These are phyloP conservation scores for Pachypanchax playfairii DNA, from an alignment of 2,113 vertebrate genomes.

Conservation along the genomic window DNA sequence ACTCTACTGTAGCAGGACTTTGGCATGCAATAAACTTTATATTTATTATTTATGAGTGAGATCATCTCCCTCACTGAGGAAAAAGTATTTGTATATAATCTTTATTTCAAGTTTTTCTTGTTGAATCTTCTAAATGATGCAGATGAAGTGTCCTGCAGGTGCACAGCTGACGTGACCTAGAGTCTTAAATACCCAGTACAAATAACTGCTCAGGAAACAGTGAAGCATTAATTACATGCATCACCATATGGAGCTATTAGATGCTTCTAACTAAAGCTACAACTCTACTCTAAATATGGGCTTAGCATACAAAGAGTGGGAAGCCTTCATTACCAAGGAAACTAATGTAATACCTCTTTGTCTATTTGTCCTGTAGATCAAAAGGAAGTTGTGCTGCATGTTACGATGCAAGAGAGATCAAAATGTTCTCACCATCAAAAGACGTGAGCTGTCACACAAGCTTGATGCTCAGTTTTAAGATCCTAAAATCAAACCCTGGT, in stretches of 20 bases:
- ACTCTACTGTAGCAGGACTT: not conserved
- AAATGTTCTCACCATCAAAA: slow-evolving; percentile 58
- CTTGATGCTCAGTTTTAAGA: slow-evolving; percentile 1
- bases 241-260: slow-evolving; percentile 50
- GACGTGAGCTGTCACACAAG: not conserved
- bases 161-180: slow-evolving; percentile 12
- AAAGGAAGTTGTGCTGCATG: slow-evolving; percentile 48
- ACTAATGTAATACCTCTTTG: slow-evolving; percentile 51
- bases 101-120: slow-evolving; percentile 5
- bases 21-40: not conserved
- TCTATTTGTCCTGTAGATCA: slow-evolving; percentile 47
- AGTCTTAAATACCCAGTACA: slow-evolving; percentile 32
- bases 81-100: not conserved
- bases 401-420: slow-evolving; percentile 29
- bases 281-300: slow-evolving; percentile 56
- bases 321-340: slow-evolving; percentile 64
- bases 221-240: slow-evolving; percentile 59
- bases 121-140: slow-evolving; percentile 8
- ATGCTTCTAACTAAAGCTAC: slow-evolving; percentile 44
- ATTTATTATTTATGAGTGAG: too few species aligned
- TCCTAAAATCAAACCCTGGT: slow-evolving; percentile 29
- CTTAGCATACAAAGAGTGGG: slow-evolving; percentile 29
- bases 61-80: too few species aligned
- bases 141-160: slow-evolving; percentile 51
- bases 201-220: slow-evolving; percentile 53